Evolutionary conservation across 2,113 vertebrate genomes (phyloP).

Genomic region (Anolis carolinensis): DNA sequence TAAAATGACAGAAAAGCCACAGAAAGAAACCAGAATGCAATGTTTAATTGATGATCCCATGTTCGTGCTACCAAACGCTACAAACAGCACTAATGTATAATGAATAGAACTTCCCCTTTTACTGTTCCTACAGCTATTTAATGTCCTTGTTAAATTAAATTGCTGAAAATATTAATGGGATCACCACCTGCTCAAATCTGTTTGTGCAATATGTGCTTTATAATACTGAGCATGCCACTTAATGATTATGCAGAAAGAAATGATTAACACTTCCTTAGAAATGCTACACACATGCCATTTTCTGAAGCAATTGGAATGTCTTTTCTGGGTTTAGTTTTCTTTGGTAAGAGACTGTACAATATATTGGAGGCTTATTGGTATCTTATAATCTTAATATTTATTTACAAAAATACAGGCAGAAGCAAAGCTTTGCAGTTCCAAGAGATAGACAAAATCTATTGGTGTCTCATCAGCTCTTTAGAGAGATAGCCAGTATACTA

Average conservation of each 20-base stretch:
- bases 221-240: not conserved
- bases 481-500: too few species aligned
- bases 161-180: constrained; percentile 20
- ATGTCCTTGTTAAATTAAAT: constrained; percentile 16
- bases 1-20: not conserved
- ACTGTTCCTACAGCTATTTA: not conserved
- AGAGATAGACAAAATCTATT: not conserved
- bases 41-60: constrained; percentile 2
- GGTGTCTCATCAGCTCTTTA: not conserved
- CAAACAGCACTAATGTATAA: not conserved
- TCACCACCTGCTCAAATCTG: not conserved
- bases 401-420: not conserved
- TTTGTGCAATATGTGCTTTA: not conserved
- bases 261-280: not conserved
- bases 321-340: not conserved
- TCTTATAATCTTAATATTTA: not conserved
- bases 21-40: not conserved
- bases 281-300: not conserved
- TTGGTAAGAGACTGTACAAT: not conserved
- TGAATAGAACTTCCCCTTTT: not conserved
- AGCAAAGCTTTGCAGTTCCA: not conserved
- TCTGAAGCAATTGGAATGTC: too few species aligned
- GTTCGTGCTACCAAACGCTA: not conserved
- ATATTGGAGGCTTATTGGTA: not conserved
- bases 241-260: not conserved